phyloP scores from a whole-genome alignment of 2,113 vertebrate genomes.

The Psephotus haematonotus region DNA sequence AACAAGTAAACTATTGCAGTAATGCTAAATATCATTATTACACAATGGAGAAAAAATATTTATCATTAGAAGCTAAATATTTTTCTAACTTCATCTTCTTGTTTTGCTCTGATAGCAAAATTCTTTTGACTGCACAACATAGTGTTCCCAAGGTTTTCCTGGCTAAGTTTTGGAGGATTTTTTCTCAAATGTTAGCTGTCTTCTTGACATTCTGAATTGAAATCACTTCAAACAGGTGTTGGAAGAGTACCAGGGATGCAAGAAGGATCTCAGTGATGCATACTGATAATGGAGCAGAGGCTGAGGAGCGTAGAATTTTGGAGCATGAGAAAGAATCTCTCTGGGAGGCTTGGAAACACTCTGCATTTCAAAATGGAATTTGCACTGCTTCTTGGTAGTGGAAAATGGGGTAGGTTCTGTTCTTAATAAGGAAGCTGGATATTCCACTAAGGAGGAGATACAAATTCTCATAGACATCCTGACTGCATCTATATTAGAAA shows the following conservation, averaged over 20 bases:
- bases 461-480: neutral
- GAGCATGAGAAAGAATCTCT: neutral
- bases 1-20: neutral
- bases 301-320: neutral
- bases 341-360: neutral
- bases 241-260: neutral
- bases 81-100: neutral
- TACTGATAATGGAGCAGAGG: neutral
- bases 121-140: neutral
- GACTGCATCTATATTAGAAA: conserved; percentile 44
- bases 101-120: neutral
- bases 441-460: neutral
- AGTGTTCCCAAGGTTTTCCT: neutral
- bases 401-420: neutral
- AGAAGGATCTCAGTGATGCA: neutral
- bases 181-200: neutral
- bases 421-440: conserved; percentile 42
- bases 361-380: neutral
- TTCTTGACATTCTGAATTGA: neutral
- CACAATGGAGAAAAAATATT: neutral
- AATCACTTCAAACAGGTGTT: neutral
- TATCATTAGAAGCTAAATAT: neutral
- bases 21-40: neutral
- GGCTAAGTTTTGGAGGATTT: neutral
- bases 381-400: neutral